Evolutionary conservation across 2,113 vertebrate genomes (phyloP), one percentile per base, ranked within the genome.

Genomic region (Erythrolamprus reginae): DNA sequence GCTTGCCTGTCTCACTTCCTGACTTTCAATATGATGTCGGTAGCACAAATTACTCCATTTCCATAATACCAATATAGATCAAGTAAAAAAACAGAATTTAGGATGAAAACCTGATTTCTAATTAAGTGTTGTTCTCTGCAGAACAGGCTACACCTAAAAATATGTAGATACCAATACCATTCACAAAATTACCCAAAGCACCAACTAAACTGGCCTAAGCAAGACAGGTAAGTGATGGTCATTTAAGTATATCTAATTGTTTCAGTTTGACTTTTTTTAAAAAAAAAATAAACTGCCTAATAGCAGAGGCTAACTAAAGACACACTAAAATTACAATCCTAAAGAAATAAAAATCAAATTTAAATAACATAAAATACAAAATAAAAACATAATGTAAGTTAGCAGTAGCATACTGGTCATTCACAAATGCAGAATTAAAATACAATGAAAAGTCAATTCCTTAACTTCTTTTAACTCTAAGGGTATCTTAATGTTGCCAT

Each of bases 1-100:
- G 94, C 95, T 96, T 86, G 91, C 90, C 93, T 93, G 95, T 96
- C 96, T 95, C 94, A 97, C 96, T 97, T 97, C 61, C 91, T 94
- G 95, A 96, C 97, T 97, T 96, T 94, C 96, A 95, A 33, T 96
- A 96, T 93, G 95, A 97, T 23, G 61, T 85, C n/a, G 4, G 19
- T 65, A 94, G 89, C 77, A 61, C 33, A 48, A 87, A 92, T 51
- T 92, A 89, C 93, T 89, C 94, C 95, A 96, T 94, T 92, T 92
- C 92, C 94, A 70, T 92, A 93, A 95, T 61, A 38, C 28, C 84
- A 42, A 94, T 82, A 87, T 89, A 92, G 45, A 47, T 4, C 55
- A 70, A 88, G 10, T 26, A 89, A 28, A 10, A n/a, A 53, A 93
- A 70, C 9, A 24, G 93, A 95, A 92, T 89, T 0, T 7, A 84